Evolutionary conservation across 2,888 invertebrate genomes (phyloP).

Genomic region (Bombylius major): DNA sequence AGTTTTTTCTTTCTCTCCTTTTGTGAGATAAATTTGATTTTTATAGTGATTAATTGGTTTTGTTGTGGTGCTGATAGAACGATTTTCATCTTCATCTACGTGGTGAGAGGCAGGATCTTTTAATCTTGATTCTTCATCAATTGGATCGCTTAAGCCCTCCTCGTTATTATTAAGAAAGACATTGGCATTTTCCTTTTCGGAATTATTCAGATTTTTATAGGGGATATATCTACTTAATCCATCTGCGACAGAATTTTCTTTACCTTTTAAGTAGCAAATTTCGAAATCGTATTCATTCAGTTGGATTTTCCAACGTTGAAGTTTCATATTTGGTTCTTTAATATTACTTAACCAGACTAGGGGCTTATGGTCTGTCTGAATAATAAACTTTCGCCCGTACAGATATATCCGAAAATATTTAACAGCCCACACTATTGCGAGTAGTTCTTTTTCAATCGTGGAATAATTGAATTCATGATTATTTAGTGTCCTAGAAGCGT

Average conservation of each 20-base stretch:
- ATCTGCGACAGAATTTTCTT: not conserved
- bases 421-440: not conserved
- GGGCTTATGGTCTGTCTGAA: not conserved
- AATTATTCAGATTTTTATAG: not conserved
- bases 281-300: not conserved
- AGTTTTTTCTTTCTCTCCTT: slow-evolving; percentile 1
- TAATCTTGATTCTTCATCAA: not conserved
- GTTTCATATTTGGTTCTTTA: too few relatives aligned
- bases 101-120: slow-evolving; percentile 1
- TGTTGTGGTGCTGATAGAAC: slow-evolving; percentile 1
- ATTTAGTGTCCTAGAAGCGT: not conserved
- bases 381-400: not conserved
- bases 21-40: slow-evolving; percentile 5
- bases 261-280: not conserved
- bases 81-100: slow-evolving; percentile 1
- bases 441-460: not conserved
- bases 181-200: not conserved
- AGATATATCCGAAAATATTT: not conserved
- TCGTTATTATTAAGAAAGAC: not conserved
- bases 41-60: slow-evolving; percentile 6
- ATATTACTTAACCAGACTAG: too few relatives aligned
- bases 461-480: not conserved
- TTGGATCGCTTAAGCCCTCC: not conserved
- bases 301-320: not conserved
- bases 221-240: not conserved